Evolutionary conservation across 1,140 invertebrate species (phyloP).

Genomic region (Anastatus disparis): DNA sequence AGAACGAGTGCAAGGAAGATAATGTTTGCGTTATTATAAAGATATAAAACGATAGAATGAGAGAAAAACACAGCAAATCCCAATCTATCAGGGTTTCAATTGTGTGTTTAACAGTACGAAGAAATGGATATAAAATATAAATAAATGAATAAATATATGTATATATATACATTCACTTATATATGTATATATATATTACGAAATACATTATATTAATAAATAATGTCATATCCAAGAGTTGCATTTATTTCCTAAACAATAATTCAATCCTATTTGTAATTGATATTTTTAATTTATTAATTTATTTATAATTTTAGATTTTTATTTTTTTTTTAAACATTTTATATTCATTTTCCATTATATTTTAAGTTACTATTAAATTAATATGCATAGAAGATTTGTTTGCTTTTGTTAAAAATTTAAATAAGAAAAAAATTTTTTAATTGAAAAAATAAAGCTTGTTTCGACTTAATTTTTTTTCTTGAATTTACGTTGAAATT

Average conservation of each 20-base stretch:
- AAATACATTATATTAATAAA: constrained; percentile 62
- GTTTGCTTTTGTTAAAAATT: too few relatives aligned
- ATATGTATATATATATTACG: constrained; percentile 58
- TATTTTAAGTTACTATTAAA: too few relatives aligned
- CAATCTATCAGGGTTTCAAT: constrained; percentile 63
- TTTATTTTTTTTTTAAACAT: too few relatives aligned
- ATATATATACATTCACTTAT: constrained; percentile 47
- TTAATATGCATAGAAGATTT: too few relatives aligned
- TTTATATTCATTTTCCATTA: too few relatives aligned
- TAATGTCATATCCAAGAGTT: constrained; percentile 56
- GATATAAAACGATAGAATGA: constrained; percentile 13
- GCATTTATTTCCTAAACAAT: constrained; percentile 18
- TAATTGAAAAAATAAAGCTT: too few relatives aligned
- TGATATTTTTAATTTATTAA: too few relatives aligned
- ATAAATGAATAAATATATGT: constrained; percentile 46
- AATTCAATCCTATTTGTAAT: neutral
- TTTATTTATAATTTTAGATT: too few relatives aligned
- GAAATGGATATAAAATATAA: constrained; percentile 49
- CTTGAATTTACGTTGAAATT: too few relatives aligned
- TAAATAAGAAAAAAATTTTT: too few relatives aligned
- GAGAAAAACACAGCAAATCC: constrained; percentile 50
- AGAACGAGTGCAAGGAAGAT: neutral
- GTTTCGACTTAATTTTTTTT: too few relatives aligned
- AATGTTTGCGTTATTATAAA: constrained; percentile 8
- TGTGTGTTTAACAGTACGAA: constrained; percentile 52